Evolutionary conservation across 2,888 invertebrate species (phyloP).

Genomic region (Machimus atricapillus): DNA sequence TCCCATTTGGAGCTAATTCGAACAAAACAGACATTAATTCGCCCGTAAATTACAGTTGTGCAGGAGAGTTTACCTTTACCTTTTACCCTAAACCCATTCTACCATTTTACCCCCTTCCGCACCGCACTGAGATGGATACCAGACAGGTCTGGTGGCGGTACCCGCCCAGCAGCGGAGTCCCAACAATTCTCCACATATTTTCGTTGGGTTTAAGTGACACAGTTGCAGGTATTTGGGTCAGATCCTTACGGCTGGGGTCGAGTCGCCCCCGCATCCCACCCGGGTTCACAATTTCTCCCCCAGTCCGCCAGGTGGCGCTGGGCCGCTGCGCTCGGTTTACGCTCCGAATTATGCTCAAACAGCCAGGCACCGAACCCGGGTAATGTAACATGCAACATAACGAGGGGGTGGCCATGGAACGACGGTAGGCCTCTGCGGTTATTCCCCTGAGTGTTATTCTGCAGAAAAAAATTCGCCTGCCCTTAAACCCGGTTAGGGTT

Average conservation of each 20-base stretch:
- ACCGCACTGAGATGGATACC: not conserved
- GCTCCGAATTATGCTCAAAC: not conserved
- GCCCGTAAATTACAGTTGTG: conserved; percentile 17
- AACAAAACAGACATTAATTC: conserved; percentile 20
- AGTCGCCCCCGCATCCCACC: not conserved
- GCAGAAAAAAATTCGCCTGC: not conserved
- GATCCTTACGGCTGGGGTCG: not conserved
- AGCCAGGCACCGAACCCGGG: not conserved
- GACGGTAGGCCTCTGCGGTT: conserved; percentile 1
- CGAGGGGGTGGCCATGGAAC: not conserved
- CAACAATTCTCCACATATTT: not conserved
- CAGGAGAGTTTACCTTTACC: not conserved
- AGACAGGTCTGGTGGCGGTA: not conserved
- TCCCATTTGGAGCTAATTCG: not conserved
- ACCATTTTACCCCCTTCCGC: not conserved
- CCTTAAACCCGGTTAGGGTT: not conserved
- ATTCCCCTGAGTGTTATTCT: conserved; percentile 1
- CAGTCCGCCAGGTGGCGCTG: not conserved
- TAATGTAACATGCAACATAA: not conserved
- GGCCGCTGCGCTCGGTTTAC: not conserved
- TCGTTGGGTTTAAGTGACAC: conserved; percentile 1
- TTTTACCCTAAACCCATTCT: not conserved
- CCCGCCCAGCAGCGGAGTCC: not conserved
- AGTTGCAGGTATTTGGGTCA: conserved; percentile 17
- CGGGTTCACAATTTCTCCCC: not conserved